These are phyloP conservation scores for Aphyosemion australe DNA, from an alignment of 2,113 vertebrate genomes.

Conservation along the genomic window DNA sequence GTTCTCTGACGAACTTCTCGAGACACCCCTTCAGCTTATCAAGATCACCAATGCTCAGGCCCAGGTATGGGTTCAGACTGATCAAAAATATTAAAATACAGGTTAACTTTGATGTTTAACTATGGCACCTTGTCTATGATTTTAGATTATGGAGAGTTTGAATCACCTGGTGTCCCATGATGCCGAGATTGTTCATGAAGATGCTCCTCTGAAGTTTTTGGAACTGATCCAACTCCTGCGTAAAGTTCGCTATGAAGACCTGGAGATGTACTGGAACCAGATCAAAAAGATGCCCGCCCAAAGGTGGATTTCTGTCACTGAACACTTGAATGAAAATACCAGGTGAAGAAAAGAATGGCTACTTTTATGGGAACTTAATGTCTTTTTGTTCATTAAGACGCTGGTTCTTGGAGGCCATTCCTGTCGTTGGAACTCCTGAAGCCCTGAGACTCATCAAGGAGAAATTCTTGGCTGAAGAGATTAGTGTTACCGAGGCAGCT, in stretches of 20 bases:
- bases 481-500: slow-evolving; percentile 68
- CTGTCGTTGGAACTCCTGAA: slow-evolving; percentile 67
- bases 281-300: slow-evolving; percentile 36
- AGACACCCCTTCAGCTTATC: slow-evolving; percentile 79
- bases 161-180: slow-evolving; percentile 78
- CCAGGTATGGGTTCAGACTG: slow-evolving; percentile 60
- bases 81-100: background rate
- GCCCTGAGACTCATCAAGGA: slow-evolving; percentile 79
- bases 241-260: slow-evolving; percentile 29
- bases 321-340: slow-evolving; percentile 4
- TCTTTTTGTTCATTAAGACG: slow-evolving; percentile 65
- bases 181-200: slow-evolving; percentile 69
- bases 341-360: no score
- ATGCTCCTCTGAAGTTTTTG: slow-evolving; percentile 79
- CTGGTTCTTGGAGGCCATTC: slow-evolving; percentile 80
- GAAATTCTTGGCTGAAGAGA: slow-evolving; percentile 69
- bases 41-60: slow-evolving; percentile 68
- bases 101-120: background rate
- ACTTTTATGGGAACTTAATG: background rate
- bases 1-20: slow-evolving; percentile 72
- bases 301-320: slow-evolving; percentile 55
- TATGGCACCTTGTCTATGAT: background rate
- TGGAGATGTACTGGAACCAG: slow-evolving; percentile 74
- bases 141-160: slow-evolving; percentile 77
- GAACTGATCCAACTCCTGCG: slow-evolving; percentile 81